A percentile compares a stretch with the other conserved stretches of the same genome.
phyloP scores from a whole-genome alignment of 2,797 vertebrate genomes.

The Rhinophrynus dorsalis region DNA sequence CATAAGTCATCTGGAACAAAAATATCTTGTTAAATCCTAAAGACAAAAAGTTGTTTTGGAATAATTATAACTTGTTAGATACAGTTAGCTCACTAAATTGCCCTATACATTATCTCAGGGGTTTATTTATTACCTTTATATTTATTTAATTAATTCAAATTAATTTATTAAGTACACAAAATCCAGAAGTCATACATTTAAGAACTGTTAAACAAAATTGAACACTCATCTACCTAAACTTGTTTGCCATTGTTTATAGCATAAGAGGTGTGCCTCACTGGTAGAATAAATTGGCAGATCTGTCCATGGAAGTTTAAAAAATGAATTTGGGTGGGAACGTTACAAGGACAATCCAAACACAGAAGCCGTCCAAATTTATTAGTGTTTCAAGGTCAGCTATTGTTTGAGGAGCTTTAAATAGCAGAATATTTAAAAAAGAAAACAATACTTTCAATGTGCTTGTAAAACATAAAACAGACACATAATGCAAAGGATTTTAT shows the following conservation, averaged over 20 bases:
- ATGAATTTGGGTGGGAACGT: slow-evolving; percentile 48
- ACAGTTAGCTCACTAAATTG: no score
- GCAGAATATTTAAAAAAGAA: slow-evolving; percentile 11
- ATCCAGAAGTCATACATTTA: no score
- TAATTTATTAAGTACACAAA: no score
- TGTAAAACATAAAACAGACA: no score
- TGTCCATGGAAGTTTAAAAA: slow-evolving; percentile 41
- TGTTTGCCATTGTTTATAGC: slow-evolving; percentile 47
- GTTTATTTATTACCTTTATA: no score
- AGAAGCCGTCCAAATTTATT: slow-evolving; percentile 41
- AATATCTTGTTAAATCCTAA: no score
- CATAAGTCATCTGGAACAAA: no score
- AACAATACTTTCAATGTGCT: background rate
- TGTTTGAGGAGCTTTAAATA: slow-evolving; percentile 64
- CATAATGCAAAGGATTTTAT: no score
- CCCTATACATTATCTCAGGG: no score
- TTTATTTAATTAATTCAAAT: no score
- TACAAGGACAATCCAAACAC: slow-evolving; percentile 55
- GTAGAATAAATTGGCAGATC: slow-evolving; percentile 50
- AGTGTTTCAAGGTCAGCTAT: slow-evolving; percentile 63
- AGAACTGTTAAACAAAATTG: background rate
- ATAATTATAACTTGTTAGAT: no score
- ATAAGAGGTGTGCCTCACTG: slow-evolving; percentile 46
- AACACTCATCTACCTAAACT: background rate
- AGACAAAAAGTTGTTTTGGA: no score